Conservation (phyloP, 2,113 vertebrate species). For the Chloebia gouldiae region DNA sequence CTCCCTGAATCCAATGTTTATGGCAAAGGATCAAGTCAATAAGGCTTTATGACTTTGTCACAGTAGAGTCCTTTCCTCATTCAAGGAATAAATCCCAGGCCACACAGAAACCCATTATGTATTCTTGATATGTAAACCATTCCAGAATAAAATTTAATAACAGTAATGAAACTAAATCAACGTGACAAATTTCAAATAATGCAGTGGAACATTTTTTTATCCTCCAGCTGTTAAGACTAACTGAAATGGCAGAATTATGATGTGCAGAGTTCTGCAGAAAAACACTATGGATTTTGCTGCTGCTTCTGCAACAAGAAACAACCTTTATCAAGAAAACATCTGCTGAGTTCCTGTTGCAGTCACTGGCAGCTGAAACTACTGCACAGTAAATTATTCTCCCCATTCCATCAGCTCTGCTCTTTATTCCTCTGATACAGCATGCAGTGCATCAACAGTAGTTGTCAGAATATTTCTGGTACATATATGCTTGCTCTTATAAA, state of each 20-base stretch:
- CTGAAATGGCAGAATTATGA: constrained; percentile 33
- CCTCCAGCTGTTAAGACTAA: constrained; percentile 52
- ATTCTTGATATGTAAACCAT: constrained; percentile 52
- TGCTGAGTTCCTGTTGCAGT: constrained; percentile 50
- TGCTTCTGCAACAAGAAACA: constrained; percentile 31
- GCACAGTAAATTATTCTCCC: constrained; percentile 60
- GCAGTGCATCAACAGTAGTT: neutral
- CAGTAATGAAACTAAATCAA: constrained; percentile 57
- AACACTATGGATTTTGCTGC: neutral
- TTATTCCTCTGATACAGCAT: constrained; percentile 10
- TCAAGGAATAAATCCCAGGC: constrained; percentile 46
- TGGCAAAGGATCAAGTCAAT: constrained; percentile 59
- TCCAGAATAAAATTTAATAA: constrained; percentile 45
- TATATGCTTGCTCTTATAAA: neutral
- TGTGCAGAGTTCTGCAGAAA: constrained; percentile 13
- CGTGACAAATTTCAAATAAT: constrained; percentile 63
- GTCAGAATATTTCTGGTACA: neutral
- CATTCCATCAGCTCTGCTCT: constrained; percentile 14
- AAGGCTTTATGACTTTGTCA: constrained; percentile 55
- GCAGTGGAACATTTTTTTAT: constrained; percentile 35
- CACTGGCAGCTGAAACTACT: constrained; percentile 53
- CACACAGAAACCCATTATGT: constrained; percentile 23
- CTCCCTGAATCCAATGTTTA: constrained; percentile 50
- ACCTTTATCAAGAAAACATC: constrained; percentile 65
- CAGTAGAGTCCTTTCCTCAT: constrained; percentile 41